These are phyloP conservation scores for Quadroppia sp. DNA, from an alignment of 2,888 invertebrate species.

Conservation along the genomic window DNA sequence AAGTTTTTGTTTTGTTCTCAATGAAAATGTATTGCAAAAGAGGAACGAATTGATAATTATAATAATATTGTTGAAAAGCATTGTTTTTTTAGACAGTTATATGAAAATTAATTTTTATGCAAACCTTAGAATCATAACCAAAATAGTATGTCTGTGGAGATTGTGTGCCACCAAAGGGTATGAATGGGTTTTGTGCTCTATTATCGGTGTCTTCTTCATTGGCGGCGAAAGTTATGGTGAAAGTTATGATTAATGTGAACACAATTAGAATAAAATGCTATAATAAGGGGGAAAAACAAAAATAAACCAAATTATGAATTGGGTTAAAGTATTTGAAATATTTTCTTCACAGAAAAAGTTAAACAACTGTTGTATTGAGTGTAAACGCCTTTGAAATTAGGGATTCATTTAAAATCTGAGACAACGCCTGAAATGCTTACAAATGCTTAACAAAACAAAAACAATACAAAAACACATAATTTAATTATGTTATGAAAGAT, in stretches of 20 bases:
- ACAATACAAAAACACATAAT: no score
- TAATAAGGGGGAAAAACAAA: background rate
- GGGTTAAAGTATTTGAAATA: conserved; percentile 6
- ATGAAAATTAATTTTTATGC: background rate
- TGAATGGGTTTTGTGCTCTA: conserved; percentile 15
- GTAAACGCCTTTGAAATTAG: conserved; percentile 23
- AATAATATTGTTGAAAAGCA: no score
- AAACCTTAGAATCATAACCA: conserved; percentile 37
- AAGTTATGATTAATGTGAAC: background rate
- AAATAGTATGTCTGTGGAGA: conserved; percentile 37
- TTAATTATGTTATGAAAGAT: no score
- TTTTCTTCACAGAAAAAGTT: background rate
- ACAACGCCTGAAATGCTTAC: conserved; percentile 10
- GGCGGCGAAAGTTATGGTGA: conserved; percentile 10
- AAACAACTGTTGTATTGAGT: background rate
- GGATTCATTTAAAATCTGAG: background rate
- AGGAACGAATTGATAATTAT: no score
- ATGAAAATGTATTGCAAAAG: no score
- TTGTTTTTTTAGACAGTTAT: no score
- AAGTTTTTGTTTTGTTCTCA: no score
- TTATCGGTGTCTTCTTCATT: conserved; percentile 22
- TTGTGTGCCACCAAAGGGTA: conserved; percentile 7
- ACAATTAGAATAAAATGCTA: conserved; percentile 1
- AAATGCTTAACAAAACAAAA: no score
- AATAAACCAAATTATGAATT: background rate